phyloP scores from a whole-genome alignment of 2,113 vertebrate genomes.

The Synchiropus splendidus region DNA sequence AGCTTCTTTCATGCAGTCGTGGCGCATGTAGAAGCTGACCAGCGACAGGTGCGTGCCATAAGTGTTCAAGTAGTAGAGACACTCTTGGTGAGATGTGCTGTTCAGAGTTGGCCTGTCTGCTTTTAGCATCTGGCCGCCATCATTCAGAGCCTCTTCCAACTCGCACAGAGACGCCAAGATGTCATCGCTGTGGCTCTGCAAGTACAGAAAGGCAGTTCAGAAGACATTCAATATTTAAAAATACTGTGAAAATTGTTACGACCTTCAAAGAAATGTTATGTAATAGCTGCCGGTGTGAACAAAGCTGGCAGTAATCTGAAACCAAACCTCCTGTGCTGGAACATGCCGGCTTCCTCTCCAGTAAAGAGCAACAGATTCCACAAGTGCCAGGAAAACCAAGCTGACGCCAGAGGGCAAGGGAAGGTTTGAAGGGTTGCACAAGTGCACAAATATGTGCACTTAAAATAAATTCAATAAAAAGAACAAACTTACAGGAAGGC shows the following conservation, averaged over 20 bases:
- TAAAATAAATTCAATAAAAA: too few relatives aligned
- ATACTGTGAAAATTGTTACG: too few relatives aligned
- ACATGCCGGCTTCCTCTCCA: neutral
- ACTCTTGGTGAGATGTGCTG: conserved; percentile 79
- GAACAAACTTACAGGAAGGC: too few relatives aligned
- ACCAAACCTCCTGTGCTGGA: neutral
- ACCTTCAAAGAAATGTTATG: too few relatives aligned
- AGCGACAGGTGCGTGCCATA: conserved; percentile 86
- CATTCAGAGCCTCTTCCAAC: conserved; percentile 75
- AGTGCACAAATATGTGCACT: too few relatives aligned
- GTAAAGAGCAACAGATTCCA: conserved; percentile 2
- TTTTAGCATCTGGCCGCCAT: conserved; percentile 63
- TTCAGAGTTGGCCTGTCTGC: conserved; percentile 68
- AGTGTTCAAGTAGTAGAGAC: conserved; percentile 83
- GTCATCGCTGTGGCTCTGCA: conserved; percentile 63
- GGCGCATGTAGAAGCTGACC: conserved; percentile 86
- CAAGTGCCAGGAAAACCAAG: conserved; percentile 4
- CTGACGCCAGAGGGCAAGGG: too few relatives aligned
- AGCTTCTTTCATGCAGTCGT: conserved; percentile 80
- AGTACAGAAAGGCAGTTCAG: too few relatives aligned
- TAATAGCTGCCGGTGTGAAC: too few relatives aligned
- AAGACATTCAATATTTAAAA: too few relatives aligned
- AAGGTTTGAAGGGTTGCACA: too few relatives aligned
- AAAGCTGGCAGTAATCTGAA: too few relatives aligned
- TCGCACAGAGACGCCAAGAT: conserved; percentile 83